These are phyloP conservation scores for Eupristina koningsbergeri DNA, from an alignment of 1,140 invertebrate species.

Conservation along the genomic window DNA sequence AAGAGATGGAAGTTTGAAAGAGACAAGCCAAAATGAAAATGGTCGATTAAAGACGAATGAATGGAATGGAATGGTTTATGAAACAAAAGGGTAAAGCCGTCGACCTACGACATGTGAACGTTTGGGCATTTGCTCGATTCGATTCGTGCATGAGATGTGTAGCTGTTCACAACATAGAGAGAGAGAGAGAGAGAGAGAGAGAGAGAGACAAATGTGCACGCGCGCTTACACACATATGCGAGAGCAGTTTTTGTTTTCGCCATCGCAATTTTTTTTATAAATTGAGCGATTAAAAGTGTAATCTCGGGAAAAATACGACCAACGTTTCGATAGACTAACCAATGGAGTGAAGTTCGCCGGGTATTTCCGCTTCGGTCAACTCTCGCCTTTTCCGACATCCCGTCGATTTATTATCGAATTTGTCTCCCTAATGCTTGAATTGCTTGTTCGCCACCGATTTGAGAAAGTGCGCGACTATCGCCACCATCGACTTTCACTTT, in stretches of 20 bases:
- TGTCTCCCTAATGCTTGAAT: neutral
- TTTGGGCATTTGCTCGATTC: no score
- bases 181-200: no score
- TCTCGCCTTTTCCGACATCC: neutral
- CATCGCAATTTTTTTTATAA: neutral
- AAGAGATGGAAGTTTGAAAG: no score
- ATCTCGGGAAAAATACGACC: neutral
- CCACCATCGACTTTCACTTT: no score
- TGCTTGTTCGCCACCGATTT: neutral
- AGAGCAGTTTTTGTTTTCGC: no score
- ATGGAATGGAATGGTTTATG: neutral
- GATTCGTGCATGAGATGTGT: no score
- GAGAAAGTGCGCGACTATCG: slow-evolving; percentile 7
- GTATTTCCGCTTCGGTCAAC: neutral
- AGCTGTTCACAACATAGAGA: neutral
- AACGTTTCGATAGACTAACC: no score
- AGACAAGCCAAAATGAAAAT: no score
- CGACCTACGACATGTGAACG: no score
- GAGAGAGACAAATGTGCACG: no score
- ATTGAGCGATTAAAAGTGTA: neutral
- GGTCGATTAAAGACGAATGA: neutral
- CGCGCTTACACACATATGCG: no score
- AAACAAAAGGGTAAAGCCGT: neutral
- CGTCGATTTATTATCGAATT: neutral
- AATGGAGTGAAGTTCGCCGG: neutral